A percentile compares a stretch with the other conserved stretches of the same genome.
These are phyloP conservation scores for Gymnothorax reevesii DNA, from an alignment of 2,797 vertebrate species.

Conservation along the genomic window DNA sequence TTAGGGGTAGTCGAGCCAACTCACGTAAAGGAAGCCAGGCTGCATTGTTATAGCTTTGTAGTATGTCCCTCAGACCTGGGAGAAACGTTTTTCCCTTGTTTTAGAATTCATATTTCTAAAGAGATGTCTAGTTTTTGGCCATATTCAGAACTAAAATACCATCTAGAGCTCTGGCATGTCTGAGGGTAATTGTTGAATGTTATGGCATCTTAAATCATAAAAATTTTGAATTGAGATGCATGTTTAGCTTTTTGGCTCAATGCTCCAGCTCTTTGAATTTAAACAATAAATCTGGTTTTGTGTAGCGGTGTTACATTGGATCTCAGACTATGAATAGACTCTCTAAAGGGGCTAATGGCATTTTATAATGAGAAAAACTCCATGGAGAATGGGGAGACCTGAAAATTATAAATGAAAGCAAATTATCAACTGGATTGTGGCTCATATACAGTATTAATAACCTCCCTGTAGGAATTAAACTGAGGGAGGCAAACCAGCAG, in stretches of 20 bases:
- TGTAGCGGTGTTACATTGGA: background rate
- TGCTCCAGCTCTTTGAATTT: no score
- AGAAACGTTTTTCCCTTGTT: no score
- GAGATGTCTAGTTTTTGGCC: background rate
- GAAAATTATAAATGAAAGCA: background rate
- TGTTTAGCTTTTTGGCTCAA: no score
- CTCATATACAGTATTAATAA: background rate
- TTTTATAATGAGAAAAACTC: background rate
- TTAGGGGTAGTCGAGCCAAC: no score
- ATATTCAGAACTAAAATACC: background rate
- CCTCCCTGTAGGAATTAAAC: slow-evolving; percentile 82
- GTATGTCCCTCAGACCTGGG: no score
- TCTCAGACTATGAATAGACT: background rate
- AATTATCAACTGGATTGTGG: background rate
- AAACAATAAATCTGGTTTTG: background rate
- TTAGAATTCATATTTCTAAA: no score
- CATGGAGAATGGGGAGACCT: background rate
- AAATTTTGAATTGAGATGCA: no score
- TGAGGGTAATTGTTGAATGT: no score
- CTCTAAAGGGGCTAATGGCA: background rate
- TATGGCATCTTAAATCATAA: no score
- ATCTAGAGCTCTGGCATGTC: no score
- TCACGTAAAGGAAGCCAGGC: no score
- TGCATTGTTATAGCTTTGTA: no score
- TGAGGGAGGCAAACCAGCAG: slow-evolving; percentile 97